These are phyloP conservation scores for Bathynomus jamesi DNA, from an alignment of 1,140 invertebrate species.

Conservation along the genomic window DNA sequence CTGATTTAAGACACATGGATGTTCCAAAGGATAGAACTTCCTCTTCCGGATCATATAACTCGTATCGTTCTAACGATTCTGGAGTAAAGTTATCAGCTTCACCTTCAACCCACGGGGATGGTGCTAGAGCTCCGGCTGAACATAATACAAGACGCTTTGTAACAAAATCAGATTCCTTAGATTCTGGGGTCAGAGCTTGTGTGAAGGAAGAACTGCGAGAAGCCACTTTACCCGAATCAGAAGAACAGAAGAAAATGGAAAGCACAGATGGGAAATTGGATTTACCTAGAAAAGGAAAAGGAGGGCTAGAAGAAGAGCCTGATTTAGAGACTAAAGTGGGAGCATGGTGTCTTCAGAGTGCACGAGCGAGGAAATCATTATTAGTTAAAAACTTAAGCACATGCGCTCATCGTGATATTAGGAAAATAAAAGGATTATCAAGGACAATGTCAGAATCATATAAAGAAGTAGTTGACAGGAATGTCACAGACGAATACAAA, in stretches of 20 bases:
- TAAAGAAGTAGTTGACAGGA: constrained; percentile 32
- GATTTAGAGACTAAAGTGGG: constrained; percentile 34
- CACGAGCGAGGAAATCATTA: constrained; percentile 30
- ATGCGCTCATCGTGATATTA: constrained; percentile 21
- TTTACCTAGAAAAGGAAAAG: constrained; percentile 8
- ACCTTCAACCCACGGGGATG: constrained; percentile 33
- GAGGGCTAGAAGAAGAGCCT: constrained; percentile 29
- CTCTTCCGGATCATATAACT: constrained; percentile 37
- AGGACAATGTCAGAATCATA: constrained; percentile 36
- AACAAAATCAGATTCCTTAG: constrained; percentile 35
- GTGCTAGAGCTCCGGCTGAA: constrained; percentile 23
- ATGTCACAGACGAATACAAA: constrained; percentile 24
- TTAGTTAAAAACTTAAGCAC: constrained; percentile 29
- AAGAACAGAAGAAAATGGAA: constrained; percentile 20
- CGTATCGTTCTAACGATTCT: constrained; percentile 34
- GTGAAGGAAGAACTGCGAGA: constrained; percentile 17
- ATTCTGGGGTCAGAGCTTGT: constrained; percentile 33
- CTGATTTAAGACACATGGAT: constrained; percentile 30
- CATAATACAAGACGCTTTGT: constrained; percentile 25
- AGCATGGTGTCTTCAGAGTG: constrained; percentile 35
- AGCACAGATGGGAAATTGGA: constrained; percentile 19
- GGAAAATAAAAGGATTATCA: constrained; percentile 11
- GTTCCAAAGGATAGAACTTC: constrained; percentile 35
- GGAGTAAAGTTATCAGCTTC: constrained; percentile 34
- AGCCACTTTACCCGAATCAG: not conserved